phyloP scores from a whole-genome alignment of 2,113 vertebrate genomes.

The Gadus macrocephalus region DNA sequence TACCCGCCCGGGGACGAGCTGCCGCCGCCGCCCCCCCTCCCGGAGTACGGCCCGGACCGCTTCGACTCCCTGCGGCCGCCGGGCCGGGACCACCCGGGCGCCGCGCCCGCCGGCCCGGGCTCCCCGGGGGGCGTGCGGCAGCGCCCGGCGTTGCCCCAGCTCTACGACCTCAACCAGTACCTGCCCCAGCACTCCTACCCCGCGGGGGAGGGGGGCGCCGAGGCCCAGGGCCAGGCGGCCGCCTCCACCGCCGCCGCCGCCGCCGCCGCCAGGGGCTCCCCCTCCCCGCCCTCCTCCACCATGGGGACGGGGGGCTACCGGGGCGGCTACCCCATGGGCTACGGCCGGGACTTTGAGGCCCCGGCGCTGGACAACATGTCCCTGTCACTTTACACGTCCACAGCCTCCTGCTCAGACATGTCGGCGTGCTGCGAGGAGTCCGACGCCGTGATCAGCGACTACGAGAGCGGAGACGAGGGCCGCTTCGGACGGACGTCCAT shows the following conservation, averaged over 20 bases:
- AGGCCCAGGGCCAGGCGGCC: slow-evolving; percentile 77
- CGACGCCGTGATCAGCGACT: slow-evolving; percentile 95
- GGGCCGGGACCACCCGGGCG: slow-evolving; percentile 72
- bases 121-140: slow-evolving; percentile 67
- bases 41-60: slow-evolving; percentile 78
- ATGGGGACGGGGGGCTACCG: slow-evolving; percentile 69
- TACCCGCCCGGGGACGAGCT: slow-evolving; percentile 88
- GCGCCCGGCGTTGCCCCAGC: slow-evolving; percentile 79
- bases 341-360: slow-evolving; percentile 80
- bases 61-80: slow-evolving; percentile 84
- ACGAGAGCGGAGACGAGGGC: slow-evolving; percentile 90
- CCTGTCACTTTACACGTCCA: slow-evolving; percentile 87
- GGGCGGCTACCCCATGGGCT: slow-evolving; percentile 80
- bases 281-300: slow-evolving; percentile 50
- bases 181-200: slow-evolving; percentile 86
- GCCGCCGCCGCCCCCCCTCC: slow-evolving; percentile 84
- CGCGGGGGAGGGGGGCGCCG: slow-evolving; percentile 75
- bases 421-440: slow-evolving; percentile 95
- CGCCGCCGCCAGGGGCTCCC: slow-evolving; percentile 44
- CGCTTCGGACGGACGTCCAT: slow-evolving; percentile 83
- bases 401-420: slow-evolving; percentile 96
- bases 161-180: slow-evolving; percentile 89
- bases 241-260: slow-evolving; percentile 44
- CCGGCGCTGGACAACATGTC: slow-evolving; percentile 84
- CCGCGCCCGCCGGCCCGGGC: slow-evolving; percentile 62